Base-by-base conservation (phyloP, 2,888 invertebrate species). In the Oligia fasciuncula region DNA sequence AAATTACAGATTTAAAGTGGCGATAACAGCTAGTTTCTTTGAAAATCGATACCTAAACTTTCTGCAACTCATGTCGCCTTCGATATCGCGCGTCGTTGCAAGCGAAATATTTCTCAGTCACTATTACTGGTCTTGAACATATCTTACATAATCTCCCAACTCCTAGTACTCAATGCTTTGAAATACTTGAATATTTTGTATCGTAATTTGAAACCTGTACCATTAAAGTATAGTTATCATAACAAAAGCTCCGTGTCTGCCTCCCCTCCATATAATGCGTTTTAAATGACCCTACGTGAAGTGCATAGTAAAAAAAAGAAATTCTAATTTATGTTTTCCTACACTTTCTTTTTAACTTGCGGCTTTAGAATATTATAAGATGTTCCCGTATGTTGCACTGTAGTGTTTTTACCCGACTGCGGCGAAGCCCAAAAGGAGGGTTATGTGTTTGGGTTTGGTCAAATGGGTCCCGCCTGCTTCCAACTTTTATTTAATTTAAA, bases 211-310 rank as follows among this genome's bases (percentile, higher is more conserved):
- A 84, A 85, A 86, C 76, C 71, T 57, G 63, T 63, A 63, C 83
- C 67, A 85, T 85, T 88, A 85, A 79, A 83, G 79, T 82, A 70
- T 85, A 85, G 89, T 91, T 91, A 91, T 57, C 87, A 88, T 87
- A 80, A 88, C 86, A 90, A 91, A 88, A 73, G 86, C 72, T 79
- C 77, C 81, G 76, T 68, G 70, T 63, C 85, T 80, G 76, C 73
- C 77, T 75, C 76, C 81, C 86, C 76, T 70, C 79, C 70, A 60
- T 76, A 73, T 93, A 93, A 94, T 93, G 93, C 85, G 90, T 93
- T 94, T 93, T 92, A 92, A 90, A 94, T 93, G 91, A 91, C 91
- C 86, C 85, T 80, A 81, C 77, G 85, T 76, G 77, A 81, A 85
- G 80, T 88, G 89, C 89, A 87, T 76, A 80, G 81, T 77, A 85